Conservation (phyloP, 2,797 vertebrate genomes). For the Furcifer pardalis region DNA sequence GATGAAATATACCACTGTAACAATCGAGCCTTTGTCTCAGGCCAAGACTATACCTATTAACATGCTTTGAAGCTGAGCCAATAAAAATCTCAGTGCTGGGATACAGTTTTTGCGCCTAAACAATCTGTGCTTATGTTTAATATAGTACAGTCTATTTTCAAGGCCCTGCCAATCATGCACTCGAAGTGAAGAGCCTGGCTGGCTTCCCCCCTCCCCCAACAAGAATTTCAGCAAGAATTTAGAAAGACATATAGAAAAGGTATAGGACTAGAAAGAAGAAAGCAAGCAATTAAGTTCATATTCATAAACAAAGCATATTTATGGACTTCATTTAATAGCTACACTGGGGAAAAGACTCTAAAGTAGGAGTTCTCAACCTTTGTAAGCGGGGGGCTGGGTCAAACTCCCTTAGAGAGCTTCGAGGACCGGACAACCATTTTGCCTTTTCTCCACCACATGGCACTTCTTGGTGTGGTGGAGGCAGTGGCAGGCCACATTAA, state of each 20-base stretch:
- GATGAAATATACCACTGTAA: conserved; percentile 81
- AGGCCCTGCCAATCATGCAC: conserved; percentile 83
- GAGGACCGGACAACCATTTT: too few species aligned
- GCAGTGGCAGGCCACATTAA: too few species aligned
- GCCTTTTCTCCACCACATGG: too few species aligned
- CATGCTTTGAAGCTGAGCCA: conserved; percentile 88
- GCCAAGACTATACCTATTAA: conserved; percentile 84
- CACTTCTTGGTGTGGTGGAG: too few species aligned
- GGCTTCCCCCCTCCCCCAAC: conserved; percentile 66
- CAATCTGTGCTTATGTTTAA: conserved; percentile 88
- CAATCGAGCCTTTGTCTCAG: conserved; percentile 87
- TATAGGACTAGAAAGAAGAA: conserved; percentile 50
- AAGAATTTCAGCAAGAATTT: conserved; percentile 76
- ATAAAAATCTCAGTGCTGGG: conserved; percentile 87
- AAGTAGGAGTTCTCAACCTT: too few species aligned
- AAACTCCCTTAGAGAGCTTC: too few species aligned
- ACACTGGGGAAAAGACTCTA: conserved; percentile 43
- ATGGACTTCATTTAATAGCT: conserved; percentile 54
- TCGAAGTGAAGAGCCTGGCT: conserved; percentile 63
- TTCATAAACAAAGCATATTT: conserved; percentile 51
- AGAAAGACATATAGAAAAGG: conserved; percentile 18
- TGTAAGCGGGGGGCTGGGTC: too few species aligned
- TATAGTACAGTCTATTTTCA: conserved; percentile 84
- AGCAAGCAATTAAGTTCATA: conserved; percentile 59
- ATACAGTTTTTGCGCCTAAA: conserved; percentile 88